Evolutionary conservation across 2,888 invertebrate genomes (phyloP), one percentile per base, ranked within the genome.

Genomic region (Heteromyza rotundicornis): DNA sequence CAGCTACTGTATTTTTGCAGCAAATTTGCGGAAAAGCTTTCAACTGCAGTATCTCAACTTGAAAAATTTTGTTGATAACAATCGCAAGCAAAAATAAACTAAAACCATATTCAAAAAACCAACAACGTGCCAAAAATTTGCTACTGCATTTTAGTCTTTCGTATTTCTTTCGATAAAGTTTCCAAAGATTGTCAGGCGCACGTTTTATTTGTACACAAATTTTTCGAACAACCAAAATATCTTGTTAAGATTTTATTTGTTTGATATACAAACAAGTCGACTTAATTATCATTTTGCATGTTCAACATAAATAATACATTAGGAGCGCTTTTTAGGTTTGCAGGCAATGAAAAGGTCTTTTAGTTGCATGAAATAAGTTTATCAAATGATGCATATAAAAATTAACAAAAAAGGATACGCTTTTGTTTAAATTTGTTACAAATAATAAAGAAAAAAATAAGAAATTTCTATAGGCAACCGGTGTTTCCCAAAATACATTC

Each of bases 171-270:
- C 52, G 36, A 19, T n/a, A 35, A 52, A 54, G 44, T 27, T 62
- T 63, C 52, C 60, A 35, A 65, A 67, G 64, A 66, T 71, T 70
- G 70, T 69, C 69, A 68, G 65, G 75, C 72, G 77, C 79, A 79
- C 80, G 79, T 79, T 79, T 79, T 80, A 67, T 76, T 77, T 79
- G 79, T 79, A 71, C 64, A 59, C 68, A 75, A 71, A 70, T 66
- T 67, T 69, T 70, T 68, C 70, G 67, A 75, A 73, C 74, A 78
- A 76, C 76, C 73, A 77, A 76, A 78, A 77, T 77, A 78, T 78
- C 73, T 80, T 79, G 78, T 80, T 77, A 77, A 79, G 79, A 80
- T 79, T 73, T 78, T 77, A 78, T 77, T 77, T 77, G 70, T 69
- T 69, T 72, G 79, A 79, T 79, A 80, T 52, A 57, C 20, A 1